phyloP scores from a whole-genome alignment of 2,888 invertebrate species.

The Apamea epomidion region DNA sequence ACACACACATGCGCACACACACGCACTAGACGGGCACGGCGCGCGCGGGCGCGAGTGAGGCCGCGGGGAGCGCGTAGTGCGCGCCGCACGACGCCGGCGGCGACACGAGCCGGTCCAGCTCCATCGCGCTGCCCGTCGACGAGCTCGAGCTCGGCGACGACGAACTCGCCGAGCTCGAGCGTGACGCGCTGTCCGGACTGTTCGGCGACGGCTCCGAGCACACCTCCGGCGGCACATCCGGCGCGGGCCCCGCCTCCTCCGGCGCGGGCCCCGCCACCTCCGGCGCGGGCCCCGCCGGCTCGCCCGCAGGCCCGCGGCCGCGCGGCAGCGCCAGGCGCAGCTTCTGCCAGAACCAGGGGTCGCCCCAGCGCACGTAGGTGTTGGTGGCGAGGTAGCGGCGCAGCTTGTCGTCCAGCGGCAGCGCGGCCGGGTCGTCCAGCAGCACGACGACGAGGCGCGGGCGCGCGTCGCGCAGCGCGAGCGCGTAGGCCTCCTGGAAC shows the following conservation, averaged over 20 bases:
- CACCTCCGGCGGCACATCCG: neutral
- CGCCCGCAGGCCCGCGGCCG: slow-evolving; percentile 36
- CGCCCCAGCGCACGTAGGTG: slow-evolving; percentile 95
- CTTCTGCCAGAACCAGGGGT: slow-evolving; percentile 96
- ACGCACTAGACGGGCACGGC: too few relatives aligned
- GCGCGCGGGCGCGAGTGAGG: neutral
- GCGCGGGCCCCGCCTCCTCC: neutral
- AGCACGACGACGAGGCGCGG: slow-evolving; percentile 94
- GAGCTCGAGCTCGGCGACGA: slow-evolving; percentile 5
- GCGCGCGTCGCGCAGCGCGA: slow-evolving; percentile 84
- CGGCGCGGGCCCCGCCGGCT: neutral
- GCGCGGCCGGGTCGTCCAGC: slow-evolving; percentile 85
- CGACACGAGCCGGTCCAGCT: slow-evolving; percentile 17
- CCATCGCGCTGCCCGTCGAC: neutral
- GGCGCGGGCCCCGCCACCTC: neutral
- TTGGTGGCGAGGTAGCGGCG: slow-evolving; percentile 93
- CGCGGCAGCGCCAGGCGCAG: slow-evolving; percentile 92
- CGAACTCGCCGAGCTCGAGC: neutral
- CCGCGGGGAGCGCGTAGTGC: neutral
- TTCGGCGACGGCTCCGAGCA: neutral
- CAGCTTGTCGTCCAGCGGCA: slow-evolving; percentile 91
- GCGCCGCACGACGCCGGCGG: slow-evolving; percentile 15
- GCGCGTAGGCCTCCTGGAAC: slow-evolving; percentile 90
- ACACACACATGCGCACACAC: neutral
- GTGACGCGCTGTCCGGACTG: neutral